Evolutionary conservation across 1,140 invertebrate species (phyloP).

Genomic region (Artemia franciscana): DNA sequence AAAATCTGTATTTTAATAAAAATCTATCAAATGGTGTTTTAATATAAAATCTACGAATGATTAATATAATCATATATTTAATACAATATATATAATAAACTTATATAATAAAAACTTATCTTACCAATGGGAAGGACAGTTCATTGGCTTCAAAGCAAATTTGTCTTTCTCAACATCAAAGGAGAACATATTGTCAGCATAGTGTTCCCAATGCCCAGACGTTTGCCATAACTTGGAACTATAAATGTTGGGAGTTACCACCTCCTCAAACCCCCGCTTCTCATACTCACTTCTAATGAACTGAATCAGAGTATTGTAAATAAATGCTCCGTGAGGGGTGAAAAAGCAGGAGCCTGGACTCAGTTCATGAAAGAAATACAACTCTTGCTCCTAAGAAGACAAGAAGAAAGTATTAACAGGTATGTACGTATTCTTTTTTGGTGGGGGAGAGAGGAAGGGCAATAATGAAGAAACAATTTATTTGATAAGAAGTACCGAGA

Average conservation of each 20-base stretch:
- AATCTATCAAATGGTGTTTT: too few relatives aligned
- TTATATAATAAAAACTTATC: too few relatives aligned
- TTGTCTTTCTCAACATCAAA: slow-evolving; percentile 63
- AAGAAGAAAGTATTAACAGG: background rate
- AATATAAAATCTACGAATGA: too few relatives aligned
- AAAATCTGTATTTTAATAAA: too few relatives aligned
- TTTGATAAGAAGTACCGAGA: too few relatives aligned
- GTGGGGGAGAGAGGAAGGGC: too few relatives aligned
- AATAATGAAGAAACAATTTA: background rate
- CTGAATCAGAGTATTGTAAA: slow-evolving; percentile 78
- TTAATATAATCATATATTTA: too few relatives aligned
- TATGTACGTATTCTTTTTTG: slow-evolving; percentile 1
- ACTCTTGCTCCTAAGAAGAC: slow-evolving; percentile 59
- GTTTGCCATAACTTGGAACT: slow-evolving; percentile 92
- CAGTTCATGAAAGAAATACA: slow-evolving; percentile 96
- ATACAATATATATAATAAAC: too few relatives aligned
- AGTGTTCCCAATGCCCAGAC: slow-evolving; percentile 97
- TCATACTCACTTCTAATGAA: slow-evolving; percentile 76
- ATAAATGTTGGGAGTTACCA: slow-evolving; percentile 89
- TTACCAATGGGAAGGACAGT: slow-evolving; percentile 91
- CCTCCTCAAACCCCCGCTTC: slow-evolving; percentile 86
- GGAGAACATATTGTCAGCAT: slow-evolving; percentile 29
- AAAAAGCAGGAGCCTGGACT: slow-evolving; percentile 98
- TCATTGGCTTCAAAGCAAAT: slow-evolving; percentile 98
- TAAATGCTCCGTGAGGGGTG: slow-evolving; percentile 79